Conservation (phyloP, 2,888 invertebrate genomes). For the Creontiades dilutus region DNA sequence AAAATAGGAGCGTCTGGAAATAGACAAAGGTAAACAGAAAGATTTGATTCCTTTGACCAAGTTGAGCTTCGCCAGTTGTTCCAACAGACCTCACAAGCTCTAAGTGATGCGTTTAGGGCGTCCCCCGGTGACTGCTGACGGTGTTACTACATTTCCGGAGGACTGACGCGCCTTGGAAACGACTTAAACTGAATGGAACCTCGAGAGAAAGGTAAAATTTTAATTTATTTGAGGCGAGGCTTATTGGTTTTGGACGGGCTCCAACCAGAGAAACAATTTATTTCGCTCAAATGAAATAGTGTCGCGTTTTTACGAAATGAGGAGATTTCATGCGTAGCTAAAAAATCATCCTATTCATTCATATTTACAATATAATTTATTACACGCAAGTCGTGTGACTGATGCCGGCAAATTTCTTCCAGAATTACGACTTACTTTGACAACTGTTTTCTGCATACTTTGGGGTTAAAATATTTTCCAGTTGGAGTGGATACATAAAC, state of each 20-base stretch:
- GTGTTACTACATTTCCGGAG: not conserved
- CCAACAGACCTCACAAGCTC: not conserved
- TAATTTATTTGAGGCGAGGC: not conserved
- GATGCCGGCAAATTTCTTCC: too few species aligned
- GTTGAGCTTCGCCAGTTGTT: not conserved
- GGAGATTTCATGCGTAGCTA: too few species aligned
- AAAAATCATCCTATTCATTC: not conserved
- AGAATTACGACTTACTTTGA: too few species aligned
- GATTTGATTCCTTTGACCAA: constrained; percentile 51
- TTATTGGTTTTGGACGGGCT: not conserved
- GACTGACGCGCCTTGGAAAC: not conserved
- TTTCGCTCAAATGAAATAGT: not conserved
- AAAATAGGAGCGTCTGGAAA: constrained; percentile 65
- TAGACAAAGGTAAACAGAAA: constrained; percentile 66
- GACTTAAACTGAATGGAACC: not conserved
- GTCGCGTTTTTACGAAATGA: not conserved
- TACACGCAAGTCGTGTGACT: too few species aligned
- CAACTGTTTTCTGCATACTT: too few species aligned
- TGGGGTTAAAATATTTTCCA: too few species aligned
- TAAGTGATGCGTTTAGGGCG: not conserved
- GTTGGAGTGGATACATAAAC: too few species aligned
- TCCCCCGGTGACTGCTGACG: not conserved
- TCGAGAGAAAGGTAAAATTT: constrained; percentile 19
- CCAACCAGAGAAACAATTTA: not conserved
- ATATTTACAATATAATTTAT: not conserved